phyloP scores from a whole-genome alignment of 2,888 invertebrate genomes.

The Drosophila silvestris region DNA sequence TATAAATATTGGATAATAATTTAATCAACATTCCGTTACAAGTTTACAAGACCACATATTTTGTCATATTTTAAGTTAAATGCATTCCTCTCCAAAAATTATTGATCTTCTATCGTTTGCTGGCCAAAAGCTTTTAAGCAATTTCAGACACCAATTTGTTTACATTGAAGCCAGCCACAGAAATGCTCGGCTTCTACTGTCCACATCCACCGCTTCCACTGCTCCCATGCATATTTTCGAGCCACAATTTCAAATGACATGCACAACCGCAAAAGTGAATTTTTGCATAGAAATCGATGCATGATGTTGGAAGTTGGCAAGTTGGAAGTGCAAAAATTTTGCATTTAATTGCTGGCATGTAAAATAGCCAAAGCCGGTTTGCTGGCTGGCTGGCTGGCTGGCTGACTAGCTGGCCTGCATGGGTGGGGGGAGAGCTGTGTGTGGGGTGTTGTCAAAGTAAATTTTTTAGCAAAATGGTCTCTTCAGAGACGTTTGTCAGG shows the following conservation, averaged over 20 bases:
- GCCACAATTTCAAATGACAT: constrained; percentile 51
- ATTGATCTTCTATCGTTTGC: constrained; percentile 16
- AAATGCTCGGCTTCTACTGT: constrained; percentile 22
- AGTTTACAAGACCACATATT: neutral
- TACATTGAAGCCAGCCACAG: constrained; percentile 26
- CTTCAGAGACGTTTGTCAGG: constrained; percentile 28
- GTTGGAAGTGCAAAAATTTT: constrained; percentile 53
- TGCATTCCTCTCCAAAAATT: neutral
- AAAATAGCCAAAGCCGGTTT: constrained; percentile 23
- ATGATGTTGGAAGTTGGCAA: constrained; percentile 37
- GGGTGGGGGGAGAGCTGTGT: neutral
- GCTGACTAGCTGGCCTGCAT: neutral
- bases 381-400: neutral
- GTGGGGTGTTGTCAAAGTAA: constrained; percentile 4
- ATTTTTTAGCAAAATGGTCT: constrained; percentile 10
- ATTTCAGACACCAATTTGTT: constrained; percentile 27
- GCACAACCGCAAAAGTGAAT: constrained; percentile 51
- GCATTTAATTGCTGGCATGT: constrained; percentile 64
- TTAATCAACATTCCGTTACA: neutral
- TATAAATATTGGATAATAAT: neutral
- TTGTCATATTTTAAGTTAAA: neutral
- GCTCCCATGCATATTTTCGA: constrained; percentile 58
- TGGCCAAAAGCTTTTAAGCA: constrained; percentile 9
- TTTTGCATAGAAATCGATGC: constrained; percentile 57
- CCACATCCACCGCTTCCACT: constrained; percentile 12